These are phyloP conservation scores for Pedicia rivosa DNA, from an alignment of 2,888 invertebrate species.

Conservation along the genomic window DNA sequence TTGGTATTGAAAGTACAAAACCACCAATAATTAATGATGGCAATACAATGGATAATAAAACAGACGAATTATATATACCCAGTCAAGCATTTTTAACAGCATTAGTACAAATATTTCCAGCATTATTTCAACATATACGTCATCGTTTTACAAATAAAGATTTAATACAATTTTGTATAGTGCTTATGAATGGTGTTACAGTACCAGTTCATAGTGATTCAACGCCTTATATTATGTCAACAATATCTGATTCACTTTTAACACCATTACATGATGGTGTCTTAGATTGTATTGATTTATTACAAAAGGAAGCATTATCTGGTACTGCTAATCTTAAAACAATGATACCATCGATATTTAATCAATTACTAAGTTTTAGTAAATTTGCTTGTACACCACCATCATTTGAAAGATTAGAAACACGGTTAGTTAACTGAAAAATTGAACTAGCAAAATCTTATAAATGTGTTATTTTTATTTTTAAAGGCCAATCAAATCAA, in stretches of 20 bases:
- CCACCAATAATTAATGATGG: slow-evolving; percentile 38
- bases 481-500: slow-evolving; percentile 1
- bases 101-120: slow-evolving; percentile 88
- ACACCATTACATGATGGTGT: slow-evolving; percentile 74
- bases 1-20: slow-evolving; percentile 63
- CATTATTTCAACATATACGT: slow-evolving; percentile 80
- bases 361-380: slow-evolving; percentile 45
- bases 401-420: slow-evolving; percentile 36
- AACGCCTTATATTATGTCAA: slow-evolving; percentile 64
- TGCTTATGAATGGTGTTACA: slow-evolving; percentile 59
- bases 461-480: background rate
- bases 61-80: slow-evolving; percentile 60
- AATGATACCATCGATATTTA: slow-evolving; percentile 51
- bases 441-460: background rate
- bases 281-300: slow-evolving; percentile 69
- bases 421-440: slow-evolving; percentile 34
- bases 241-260: slow-evolving; percentile 61
- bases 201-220: slow-evolving; percentile 70
- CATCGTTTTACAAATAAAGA: slow-evolving; percentile 37
- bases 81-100: slow-evolving; percentile 89
- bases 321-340: slow-evolving; percentile 39
- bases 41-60: slow-evolving; percentile 21
- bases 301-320: slow-evolving; percentile 58
- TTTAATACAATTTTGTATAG: slow-evolving; percentile 61
- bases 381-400: slow-evolving; percentile 56